Evolutionary conservation across 2,888 invertebrate species (phyloP).

Genomic region (Cheilosia pagana): DNA sequence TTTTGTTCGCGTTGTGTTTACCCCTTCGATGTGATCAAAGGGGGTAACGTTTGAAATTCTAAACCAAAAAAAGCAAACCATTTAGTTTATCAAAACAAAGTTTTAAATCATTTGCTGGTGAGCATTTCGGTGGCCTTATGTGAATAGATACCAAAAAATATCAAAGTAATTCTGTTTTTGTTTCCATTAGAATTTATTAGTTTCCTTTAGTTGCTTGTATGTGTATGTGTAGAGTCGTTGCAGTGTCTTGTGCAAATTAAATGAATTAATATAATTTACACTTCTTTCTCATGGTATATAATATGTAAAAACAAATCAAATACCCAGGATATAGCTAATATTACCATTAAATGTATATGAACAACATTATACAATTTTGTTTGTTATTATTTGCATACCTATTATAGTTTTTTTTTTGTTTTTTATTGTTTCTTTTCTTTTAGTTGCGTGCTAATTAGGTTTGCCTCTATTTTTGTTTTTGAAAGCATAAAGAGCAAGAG

Average conservation of each 20-base stretch:
- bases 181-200: slow-evolving; percentile 72
- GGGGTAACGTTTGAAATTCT: slow-evolving; percentile 1
- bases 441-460: slow-evolving; percentile 68
- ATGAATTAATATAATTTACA: slow-evolving; percentile 76
- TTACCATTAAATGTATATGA: slow-evolving; percentile 56
- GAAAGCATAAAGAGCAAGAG: slow-evolving; percentile 24
- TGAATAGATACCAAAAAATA: slow-evolving; percentile 60
- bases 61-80: slow-evolving; percentile 21
- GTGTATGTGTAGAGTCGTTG: slow-evolving; percentile 78
- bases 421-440: slow-evolving; percentile 58
- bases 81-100: slow-evolving; percentile 36
- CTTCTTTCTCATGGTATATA: slow-evolving; percentile 76
- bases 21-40: slow-evolving; percentile 11
- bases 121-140: slow-evolving; percentile 73
- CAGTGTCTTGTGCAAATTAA: slow-evolving; percentile 81
- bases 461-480: slow-evolving; percentile 52
- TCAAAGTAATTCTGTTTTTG: slow-evolving; percentile 58
- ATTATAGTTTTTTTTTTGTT: slow-evolving; percentile 42
- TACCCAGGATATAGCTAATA: slow-evolving; percentile 61
- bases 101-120: slow-evolving; percentile 40
- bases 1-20: neutral
- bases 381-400: slow-evolving; percentile 60
- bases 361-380: slow-evolving; percentile 28
- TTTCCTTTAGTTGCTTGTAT: slow-evolving; percentile 75
- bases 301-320: slow-evolving; percentile 45